Percentiles rank a stretch among this genome's conserved stretches.
These are phyloP conservation scores for Pollenia griseotomentosa DNA, from an alignment of 2,888 invertebrate species.

Conservation along the genomic window DNA sequence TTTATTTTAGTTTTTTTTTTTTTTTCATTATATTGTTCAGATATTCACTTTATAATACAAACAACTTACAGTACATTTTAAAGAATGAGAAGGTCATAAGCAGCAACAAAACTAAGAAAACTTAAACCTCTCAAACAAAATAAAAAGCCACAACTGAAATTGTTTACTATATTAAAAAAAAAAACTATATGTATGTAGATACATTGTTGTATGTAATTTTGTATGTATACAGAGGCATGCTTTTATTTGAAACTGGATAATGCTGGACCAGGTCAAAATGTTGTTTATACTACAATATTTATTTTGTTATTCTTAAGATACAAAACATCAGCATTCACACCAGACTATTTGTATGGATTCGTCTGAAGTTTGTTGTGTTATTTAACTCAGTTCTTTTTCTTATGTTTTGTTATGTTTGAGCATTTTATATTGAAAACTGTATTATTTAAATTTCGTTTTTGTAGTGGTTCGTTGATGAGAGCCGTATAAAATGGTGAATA, in stretches of 20 bases:
- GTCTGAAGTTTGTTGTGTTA: constrained; percentile 16
- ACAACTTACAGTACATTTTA: constrained; percentile 30
- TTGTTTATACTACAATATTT: constrained; percentile 44
- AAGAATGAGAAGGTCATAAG: constrained; percentile 72
- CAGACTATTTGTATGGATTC: neutral
- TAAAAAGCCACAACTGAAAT: constrained; percentile 45
- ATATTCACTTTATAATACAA: constrained; percentile 29
- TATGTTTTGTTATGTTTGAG: constrained; percentile 57
- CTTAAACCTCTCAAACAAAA: constrained; percentile 20
- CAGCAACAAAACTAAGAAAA: constrained; percentile 55
- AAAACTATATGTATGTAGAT: too few species aligned
- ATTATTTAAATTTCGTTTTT: constrained; percentile 16
- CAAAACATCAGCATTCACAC: constrained; percentile 1
- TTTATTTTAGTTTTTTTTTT: constrained; percentile 14
- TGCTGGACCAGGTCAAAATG: constrained; percentile 73
- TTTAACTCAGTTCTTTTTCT: constrained; percentile 23
- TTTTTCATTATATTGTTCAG: constrained; percentile 14
- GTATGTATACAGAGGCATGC: constrained; percentile 39
- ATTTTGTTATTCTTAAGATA: constrained; percentile 35
- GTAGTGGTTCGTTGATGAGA: constrained; percentile 26
- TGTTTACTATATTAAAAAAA: constrained; percentile 34
- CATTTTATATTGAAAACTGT: constrained; percentile 1
- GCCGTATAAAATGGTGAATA: constrained; percentile 26
- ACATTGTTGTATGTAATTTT: constrained; percentile 3
- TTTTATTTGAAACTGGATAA: constrained; percentile 64